phyloP scores from a whole-genome alignment of 2,797 vertebrate species.

The Lepus townsendii region DNA sequence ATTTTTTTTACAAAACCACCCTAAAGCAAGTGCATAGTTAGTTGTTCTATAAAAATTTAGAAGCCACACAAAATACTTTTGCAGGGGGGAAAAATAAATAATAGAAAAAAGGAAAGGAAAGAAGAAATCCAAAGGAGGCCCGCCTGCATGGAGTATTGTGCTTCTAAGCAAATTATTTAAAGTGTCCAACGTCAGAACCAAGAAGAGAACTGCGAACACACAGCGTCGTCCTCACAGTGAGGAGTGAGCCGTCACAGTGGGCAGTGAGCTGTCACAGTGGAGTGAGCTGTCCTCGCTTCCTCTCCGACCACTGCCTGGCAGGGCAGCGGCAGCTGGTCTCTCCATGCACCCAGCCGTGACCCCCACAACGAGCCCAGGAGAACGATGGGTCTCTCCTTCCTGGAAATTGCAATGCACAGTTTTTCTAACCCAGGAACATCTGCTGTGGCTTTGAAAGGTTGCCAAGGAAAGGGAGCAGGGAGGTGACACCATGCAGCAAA shows the following conservation, averaged over 20 bases:
- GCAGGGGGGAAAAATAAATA: not conserved
- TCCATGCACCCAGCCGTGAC: slow-evolving; percentile 56
- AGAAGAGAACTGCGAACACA: slow-evolving; percentile 23
- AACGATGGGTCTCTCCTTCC: slow-evolving; percentile 65
- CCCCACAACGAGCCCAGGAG: not conserved
- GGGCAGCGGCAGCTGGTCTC: slow-evolving; percentile 46
- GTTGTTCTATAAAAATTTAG: not conserved
- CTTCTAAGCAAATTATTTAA: slow-evolving; percentile 55
- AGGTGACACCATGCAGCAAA: slow-evolving; percentile 61
- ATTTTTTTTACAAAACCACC: not conserved
- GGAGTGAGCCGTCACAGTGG: no score
- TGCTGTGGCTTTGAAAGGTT: slow-evolving; percentile 68
- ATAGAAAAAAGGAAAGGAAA: slow-evolving; percentile 64
- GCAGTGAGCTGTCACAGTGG: no score
- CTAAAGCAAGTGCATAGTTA: slow-evolving; percentile 7
- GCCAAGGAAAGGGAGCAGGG: slow-evolving; percentile 66
- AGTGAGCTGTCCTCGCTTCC: no score
- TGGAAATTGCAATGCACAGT: slow-evolving; percentile 63
- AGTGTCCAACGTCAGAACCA: not conserved
- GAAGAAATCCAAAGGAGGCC: slow-evolving; percentile 23
- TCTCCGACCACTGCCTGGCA: not conserved
- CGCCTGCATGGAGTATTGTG: not conserved
- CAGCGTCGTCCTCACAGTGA: not conserved
- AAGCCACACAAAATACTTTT: not conserved
- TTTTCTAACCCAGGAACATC: slow-evolving; percentile 73